These are phyloP conservation scores for Cyclargus thomasi DNA, from an alignment of 1,140 invertebrate genomes.

Conservation along the genomic window DNA sequence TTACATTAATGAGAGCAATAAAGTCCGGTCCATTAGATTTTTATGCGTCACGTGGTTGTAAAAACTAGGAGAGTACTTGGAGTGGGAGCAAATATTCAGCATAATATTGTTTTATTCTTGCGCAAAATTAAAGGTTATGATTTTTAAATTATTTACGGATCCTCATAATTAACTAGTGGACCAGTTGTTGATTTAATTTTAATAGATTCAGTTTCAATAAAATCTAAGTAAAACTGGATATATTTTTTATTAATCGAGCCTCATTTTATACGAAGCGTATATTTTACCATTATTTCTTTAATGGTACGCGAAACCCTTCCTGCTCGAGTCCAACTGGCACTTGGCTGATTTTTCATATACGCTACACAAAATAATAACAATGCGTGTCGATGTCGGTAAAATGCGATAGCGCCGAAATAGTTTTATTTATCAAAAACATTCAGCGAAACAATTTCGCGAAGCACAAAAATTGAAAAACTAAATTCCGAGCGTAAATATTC, in stretches of 20 bases:
- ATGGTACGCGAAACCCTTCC: too few species aligned
- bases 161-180: neutral
- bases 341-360: too few species aligned
- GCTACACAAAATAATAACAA: neutral
- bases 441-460: neutral
- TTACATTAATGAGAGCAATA: constrained; percentile 3
- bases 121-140: neutral
- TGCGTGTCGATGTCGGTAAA: neutral
- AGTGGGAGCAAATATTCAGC: neutral
- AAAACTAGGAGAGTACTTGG: neutral
- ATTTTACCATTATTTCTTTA: too few species aligned
- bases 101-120: neutral
- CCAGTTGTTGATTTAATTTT: too few species aligned
- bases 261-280: too few species aligned
- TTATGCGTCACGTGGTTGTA: neutral
- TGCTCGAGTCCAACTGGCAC: too few species aligned
- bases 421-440: neutral
- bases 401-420: neutral
- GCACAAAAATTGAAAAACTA: neutral
- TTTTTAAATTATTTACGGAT: neutral
- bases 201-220: too few species aligned
- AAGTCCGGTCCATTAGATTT: neutral
- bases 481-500: neutral
- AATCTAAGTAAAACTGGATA: too few species aligned
- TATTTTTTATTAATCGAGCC: too few species aligned